These are phyloP conservation scores for Bubalus kerabau DNA, from an alignment of 2,113 vertebrate genomes.

Conservation along the genomic window DNA sequence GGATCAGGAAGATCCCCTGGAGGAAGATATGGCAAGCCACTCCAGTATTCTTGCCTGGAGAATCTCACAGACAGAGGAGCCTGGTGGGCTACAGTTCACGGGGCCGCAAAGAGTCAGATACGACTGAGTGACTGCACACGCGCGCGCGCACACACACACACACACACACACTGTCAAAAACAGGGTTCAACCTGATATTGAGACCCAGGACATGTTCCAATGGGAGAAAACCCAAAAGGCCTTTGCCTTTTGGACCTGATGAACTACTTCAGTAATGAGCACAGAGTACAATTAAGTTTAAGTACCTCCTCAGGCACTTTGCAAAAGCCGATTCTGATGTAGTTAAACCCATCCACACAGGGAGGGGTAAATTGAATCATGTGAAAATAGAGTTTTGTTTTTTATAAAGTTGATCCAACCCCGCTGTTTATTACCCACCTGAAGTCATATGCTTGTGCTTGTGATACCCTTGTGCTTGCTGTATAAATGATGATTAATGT, in stretches of 20 bases:
- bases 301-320: constrained; percentile 65
- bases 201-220: constrained; percentile 16
- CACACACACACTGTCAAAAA: background rate
- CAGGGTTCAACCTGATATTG: constrained; percentile 44
- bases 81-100: background rate
- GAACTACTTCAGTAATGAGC: constrained; percentile 34
- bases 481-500: constrained; percentile 54
- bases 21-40: background rate
- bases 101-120: background rate
- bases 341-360: constrained; percentile 52
- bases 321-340: constrained; percentile 23
- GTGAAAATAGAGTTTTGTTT: constrained; percentile 54
- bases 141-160: background rate
- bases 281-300: constrained; percentile 66
- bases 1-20: background rate
- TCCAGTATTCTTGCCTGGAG: background rate
- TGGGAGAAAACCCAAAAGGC: constrained; percentile 49
- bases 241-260: constrained; percentile 65
- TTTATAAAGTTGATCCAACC: constrained; percentile 71
- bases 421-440: constrained; percentile 73
- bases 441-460: constrained; percentile 54
- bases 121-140: background rate
- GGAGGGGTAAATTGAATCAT: constrained; percentile 64
- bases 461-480: constrained; percentile 13
- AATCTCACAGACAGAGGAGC: background rate